Base-by-base conservation (phyloP, 2,113 vertebrate species). In the Psilopsiagon aymara region DNA sequence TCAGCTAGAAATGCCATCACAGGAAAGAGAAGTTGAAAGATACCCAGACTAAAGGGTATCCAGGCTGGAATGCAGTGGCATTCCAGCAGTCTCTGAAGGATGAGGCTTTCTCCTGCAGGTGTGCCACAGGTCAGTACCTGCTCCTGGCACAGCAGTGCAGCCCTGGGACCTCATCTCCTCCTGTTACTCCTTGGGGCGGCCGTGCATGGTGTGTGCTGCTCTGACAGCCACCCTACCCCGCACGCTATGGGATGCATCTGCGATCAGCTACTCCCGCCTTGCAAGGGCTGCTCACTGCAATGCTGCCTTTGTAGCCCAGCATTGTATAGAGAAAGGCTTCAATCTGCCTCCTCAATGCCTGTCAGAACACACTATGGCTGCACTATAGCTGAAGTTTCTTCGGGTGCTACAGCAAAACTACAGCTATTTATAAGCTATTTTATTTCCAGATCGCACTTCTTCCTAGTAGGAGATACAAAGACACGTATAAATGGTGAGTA, bases 271-370 rank as follows among this genome's bases (percentile, higher is more conserved):
- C 68, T 96, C 93, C 94, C 49, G 78, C 83, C 91, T 89, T 60
- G 82, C 77, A 25, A 23, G 55, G 79, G 66, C 84, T 81, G 90
- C 87, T 64, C 4, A 39, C 80, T 39, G 9, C 39, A 93, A 63
- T 27, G 82, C 80, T 52, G 92, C 94, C 91, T 93, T 95, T 95
- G 91, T 94, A 62, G 90, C 62, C 78, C 91, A n/a, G 89, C 86
- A 87, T 78, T 96, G 94, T 91, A 55, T 16, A 5, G 90, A 94
- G 77, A 84, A 86, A 88, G 87, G 89, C 88, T 52, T 52, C 88
- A 43, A 23, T 62, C 70, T 70, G 82, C 79, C 75, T 67, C 63
- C 95, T 90, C 95, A 76, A 79, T 90, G 95, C 79, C 83, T 92
- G 92, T 92, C 96, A 79, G 44, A 91, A 84, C 7, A 7, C 92